Evolutionary conservation across 2,113 vertebrate species (phyloP), one percentile per base, ranked within the genome.

Genomic region (Prinia subflava): DNA sequence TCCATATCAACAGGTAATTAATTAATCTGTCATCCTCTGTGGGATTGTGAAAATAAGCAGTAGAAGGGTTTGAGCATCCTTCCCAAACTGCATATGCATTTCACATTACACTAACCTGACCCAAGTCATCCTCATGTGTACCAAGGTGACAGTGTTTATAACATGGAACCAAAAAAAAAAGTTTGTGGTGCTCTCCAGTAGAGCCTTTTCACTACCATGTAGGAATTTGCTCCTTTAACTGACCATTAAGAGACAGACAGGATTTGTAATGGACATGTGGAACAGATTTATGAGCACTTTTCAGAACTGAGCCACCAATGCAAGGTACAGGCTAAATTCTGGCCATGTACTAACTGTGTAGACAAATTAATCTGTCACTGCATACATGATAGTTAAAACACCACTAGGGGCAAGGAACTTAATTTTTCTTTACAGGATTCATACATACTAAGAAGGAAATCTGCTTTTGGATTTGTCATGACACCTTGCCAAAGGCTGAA

Each of bases 401-500:
- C n/a, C 75, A 88, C 63, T 60, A 47, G 35, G 24, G 81, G 37
- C 17, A 91, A 84, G 95, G 53, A 96, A 83, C 4, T 20, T 63
- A 33, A 20, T 59, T 24, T 63, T 12, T 90, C 71, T 74, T 75
- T 28, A 7, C 31, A 81, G 19, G 74, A 94, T 90, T 85, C 83
- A 85, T 13, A 59, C 49, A 89, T 55, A 76, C 59, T 88, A 90
- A 93, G 62, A 64, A 95, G 41, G 75, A 88, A 94, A 85, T 85
- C 57, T 60, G 42, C 7, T 41, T 94, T 63, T 24, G 18, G 46
- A 71, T 68, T 94, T 93, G n/a, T 92, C 90, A 96, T 93, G 65
- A 95, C 87, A 92, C 0, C 7, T 13, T 94, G 44, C 47, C 91
- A 83, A 96, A 96, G 46, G 94, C 94, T 92, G 60, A 93, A 92